phyloP scores from a whole-genome alignment of 2,888 invertebrate genomes.

The Hirtodrosophila histrioides region DNA sequence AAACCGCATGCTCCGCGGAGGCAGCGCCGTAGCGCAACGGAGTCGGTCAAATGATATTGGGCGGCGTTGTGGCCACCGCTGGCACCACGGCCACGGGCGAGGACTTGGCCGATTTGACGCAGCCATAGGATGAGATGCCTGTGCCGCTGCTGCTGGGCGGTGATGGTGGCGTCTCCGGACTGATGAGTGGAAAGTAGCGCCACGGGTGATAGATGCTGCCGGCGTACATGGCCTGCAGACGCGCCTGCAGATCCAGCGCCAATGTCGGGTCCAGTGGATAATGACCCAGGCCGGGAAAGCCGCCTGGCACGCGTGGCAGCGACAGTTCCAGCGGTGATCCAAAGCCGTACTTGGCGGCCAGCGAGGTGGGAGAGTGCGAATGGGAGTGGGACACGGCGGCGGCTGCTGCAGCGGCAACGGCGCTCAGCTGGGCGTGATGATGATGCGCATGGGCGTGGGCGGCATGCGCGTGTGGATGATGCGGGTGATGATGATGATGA shows the following conservation, averaged over 20 bases:
- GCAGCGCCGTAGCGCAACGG: conserved; percentile 84
- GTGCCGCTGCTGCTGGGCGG: conserved; percentile 83
- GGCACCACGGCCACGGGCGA: conserved; percentile 80
- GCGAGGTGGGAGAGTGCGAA: conserved; percentile 56
- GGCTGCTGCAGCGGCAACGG: conserved; percentile 56
- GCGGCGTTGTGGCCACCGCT: conserved; percentile 72
- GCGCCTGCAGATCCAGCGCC: conserved; percentile 84
- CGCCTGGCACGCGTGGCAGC: conserved; percentile 79
- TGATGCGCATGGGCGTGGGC: conserved; percentile 61
- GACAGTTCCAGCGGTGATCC: conserved; percentile 83
- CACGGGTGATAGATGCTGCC: conserved; percentile 84
- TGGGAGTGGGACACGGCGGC: conserved; percentile 52
- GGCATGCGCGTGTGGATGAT: conserved; percentile 53
- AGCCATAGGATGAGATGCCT: conserved; percentile 81
- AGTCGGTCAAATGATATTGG: conserved; percentile 85
- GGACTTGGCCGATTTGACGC: conserved; percentile 83
- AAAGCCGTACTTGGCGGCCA: conserved; percentile 82
- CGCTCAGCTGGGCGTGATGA: conserved; percentile 67
- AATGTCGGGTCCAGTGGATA: conserved; percentile 84
- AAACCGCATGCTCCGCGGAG: conserved; percentile 83
- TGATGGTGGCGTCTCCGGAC: conserved; percentile 84
- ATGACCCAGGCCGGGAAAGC: conserved; percentile 80
- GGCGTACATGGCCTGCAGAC: conserved; percentile 84
- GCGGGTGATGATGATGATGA: conserved; percentile 61
- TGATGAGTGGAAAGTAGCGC: conserved; percentile 84